These are phyloP conservation scores for Stercorarius parasiticus DNA, from an alignment of 2,113 vertebrate genomes.

Conservation along the genomic window DNA sequence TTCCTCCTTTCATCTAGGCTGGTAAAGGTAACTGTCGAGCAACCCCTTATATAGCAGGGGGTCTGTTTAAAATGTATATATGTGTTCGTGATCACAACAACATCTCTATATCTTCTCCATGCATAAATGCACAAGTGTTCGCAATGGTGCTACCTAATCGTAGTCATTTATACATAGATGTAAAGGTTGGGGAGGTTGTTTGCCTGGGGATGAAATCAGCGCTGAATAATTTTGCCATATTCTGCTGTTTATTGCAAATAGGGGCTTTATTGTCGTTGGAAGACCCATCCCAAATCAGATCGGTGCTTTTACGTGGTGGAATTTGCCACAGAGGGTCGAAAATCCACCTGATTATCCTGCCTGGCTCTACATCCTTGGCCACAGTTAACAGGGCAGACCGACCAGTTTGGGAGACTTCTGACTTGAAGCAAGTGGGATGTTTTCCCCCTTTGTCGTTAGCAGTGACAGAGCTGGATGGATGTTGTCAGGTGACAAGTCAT, in stretches of 20 bases:
- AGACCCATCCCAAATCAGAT: background rate
- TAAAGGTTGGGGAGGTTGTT: slow-evolving; percentile 11
- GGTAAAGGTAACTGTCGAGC: background rate
- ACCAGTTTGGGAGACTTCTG: background rate
- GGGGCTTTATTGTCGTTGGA: background rate
- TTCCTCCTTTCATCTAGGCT: background rate
- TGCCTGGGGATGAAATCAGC: background rate
- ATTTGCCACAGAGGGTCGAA: background rate
- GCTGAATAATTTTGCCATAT: background rate
- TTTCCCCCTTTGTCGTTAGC: background rate
- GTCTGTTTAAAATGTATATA: slow-evolving; percentile 32
- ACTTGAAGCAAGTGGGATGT: background rate
- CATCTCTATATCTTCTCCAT: background rate
- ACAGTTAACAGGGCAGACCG: too few species aligned
- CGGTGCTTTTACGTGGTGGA: background rate
- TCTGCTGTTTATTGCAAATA: background rate
- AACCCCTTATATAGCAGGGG: slow-evolving; percentile 54
- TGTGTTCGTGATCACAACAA: background rate
- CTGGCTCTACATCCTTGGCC: background rate
- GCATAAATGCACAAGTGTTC: slow-evolving; percentile 50
- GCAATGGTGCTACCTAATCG: background rate
- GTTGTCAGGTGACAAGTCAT: background rate
- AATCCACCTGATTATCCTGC: background rate
- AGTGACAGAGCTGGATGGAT: background rate
- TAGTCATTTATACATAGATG: slow-evolving; percentile 41